Evolutionary conservation across 2,797 vertebrate genomes (phyloP).

Genomic region (Myotis daubentonii): DNA sequence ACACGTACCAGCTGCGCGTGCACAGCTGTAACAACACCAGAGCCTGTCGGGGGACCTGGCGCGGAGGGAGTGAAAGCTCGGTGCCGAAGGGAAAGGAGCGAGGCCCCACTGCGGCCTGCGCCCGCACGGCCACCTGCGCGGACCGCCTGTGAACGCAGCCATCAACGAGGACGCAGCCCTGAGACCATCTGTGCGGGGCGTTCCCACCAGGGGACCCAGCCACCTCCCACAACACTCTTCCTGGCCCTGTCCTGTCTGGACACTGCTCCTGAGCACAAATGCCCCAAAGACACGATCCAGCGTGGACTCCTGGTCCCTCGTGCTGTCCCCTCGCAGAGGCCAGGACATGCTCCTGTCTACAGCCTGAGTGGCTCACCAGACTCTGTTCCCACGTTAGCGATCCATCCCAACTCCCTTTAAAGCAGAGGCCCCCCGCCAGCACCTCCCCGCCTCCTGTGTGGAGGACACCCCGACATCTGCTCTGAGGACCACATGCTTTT

Average conservation of each 20-base stretch:
- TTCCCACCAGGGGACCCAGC: background rate
- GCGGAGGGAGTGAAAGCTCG: background rate
- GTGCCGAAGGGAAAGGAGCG: background rate
- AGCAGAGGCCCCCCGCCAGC: background rate
- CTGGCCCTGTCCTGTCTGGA: background rate
- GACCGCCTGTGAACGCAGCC: background rate
- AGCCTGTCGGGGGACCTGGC: background rate
- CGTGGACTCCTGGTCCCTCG: fast-evolving
- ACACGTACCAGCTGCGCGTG: constrained; percentile 4
- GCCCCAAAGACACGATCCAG: background rate
- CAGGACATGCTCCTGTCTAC: background rate
- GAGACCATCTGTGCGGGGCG: fast-evolving
- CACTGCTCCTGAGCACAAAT: background rate
- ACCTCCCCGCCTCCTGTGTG: background rate
- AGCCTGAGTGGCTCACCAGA: background rate
- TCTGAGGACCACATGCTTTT: background rate
- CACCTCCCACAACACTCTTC: background rate
- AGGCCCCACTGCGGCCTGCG: fast-evolving
- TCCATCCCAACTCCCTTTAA: background rate
- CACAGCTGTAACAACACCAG: constrained; percentile 53
- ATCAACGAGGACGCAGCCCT: background rate
- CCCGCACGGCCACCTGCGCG: background rate
- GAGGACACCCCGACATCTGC: background rate
- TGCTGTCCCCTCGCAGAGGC: background rate
- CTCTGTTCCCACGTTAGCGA: fast-evolving